These are phyloP conservation scores for Blastobasis adustella DNA, from an alignment of 2,888 invertebrate species.

Conservation along the genomic window DNA sequence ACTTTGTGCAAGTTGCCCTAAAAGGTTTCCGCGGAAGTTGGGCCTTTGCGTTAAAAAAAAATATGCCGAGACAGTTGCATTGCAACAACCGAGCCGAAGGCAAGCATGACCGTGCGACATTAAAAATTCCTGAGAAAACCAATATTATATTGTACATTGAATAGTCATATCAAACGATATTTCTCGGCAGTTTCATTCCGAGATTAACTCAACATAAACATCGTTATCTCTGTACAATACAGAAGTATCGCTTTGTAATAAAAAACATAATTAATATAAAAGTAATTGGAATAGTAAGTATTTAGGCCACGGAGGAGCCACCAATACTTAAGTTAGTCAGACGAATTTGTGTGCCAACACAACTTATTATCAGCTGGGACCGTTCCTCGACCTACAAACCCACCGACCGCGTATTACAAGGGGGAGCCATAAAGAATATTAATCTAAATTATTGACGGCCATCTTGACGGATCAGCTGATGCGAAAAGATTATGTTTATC, in stretches of 20 bases:
- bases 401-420: conserved; percentile 31
- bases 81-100: conserved; percentile 1
- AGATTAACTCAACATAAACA: too few relatives aligned
- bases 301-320: conserved; percentile 31
- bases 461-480: conserved; percentile 12
- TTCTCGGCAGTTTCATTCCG: too few relatives aligned
- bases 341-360: conserved; percentile 39
- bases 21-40: conserved; percentile 13
- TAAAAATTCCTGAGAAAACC: too few relatives aligned
- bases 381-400: conserved; percentile 59
- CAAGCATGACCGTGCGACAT: too few relatives aligned
- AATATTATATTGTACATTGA: too few relatives aligned
- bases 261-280: too few relatives aligned
- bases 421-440: conserved; percentile 45
- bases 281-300: conserved; percentile 17
- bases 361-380: conserved; percentile 48
- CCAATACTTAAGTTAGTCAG: conserved; percentile 33
- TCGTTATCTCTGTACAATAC: too few relatives aligned
- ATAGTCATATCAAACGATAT: too few relatives aligned
- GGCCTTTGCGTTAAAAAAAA: conserved; percentile 8
- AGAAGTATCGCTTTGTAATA: too few relatives aligned
- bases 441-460: conserved; percentile 25
- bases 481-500: not conserved
- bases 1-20: conserved; percentile 10
- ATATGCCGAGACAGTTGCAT: not conserved